A percentile compares a stretch with the other conserved stretches of the same genome.
Conservation (phyloP, 2,888 invertebrate genomes). For the Bimastos eiseni region DNA sequence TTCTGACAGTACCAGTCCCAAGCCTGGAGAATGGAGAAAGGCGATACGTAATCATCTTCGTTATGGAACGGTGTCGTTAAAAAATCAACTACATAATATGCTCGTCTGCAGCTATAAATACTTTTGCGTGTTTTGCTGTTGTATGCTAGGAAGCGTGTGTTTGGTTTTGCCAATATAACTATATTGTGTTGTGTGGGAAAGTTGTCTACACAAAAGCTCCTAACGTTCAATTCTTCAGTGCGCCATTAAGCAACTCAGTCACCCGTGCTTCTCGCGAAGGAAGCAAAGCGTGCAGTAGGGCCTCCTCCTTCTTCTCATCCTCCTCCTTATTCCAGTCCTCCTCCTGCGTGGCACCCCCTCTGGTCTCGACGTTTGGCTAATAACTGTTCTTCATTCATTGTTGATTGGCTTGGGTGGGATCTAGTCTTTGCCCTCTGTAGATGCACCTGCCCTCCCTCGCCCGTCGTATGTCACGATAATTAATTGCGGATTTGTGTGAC, state of each 20-base stretch:
- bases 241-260: neutral
- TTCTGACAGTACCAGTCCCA: too few relatives aligned
- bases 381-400: constrained; percentile 13
- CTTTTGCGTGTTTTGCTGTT: too few relatives aligned
- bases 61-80: too few relatives aligned
- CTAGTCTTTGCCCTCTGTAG: neutral
- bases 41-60: too few relatives aligned
- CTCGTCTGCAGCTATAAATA: neutral
- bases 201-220: neutral
- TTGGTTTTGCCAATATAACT: neutral
- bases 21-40: too few relatives aligned
- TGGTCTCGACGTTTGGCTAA: neutral
- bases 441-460: neutral
- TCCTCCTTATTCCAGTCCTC: neutral
- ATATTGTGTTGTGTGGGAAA: neutral
- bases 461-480: neutral
- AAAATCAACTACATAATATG: too few relatives aligned
- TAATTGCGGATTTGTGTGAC: neutral
- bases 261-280: neutral
- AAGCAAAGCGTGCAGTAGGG: too few relatives aligned
- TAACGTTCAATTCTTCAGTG: neutral
- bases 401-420: neutral
- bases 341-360: too few relatives aligned
- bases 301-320: neutral
- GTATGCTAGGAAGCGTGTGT: neutral